Percentiles rank a stretch among this genome's conserved stretches.
Evolutionary conservation across 2,888 invertebrate genomes (phyloP).

Genomic region (Drosophila crucigera): DNA sequence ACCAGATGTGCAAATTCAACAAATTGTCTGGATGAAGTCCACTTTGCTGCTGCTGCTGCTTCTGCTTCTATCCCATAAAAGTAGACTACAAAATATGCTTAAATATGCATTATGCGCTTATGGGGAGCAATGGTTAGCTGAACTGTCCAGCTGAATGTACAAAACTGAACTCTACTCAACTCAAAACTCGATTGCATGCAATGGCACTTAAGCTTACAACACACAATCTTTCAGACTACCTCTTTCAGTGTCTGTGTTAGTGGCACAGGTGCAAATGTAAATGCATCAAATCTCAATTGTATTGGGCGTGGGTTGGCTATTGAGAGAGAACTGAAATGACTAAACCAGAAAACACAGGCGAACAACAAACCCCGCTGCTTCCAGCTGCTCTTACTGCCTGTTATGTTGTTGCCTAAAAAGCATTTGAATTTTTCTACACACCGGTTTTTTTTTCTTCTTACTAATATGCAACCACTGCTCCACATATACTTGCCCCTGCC

Average conservation of each 20-base stretch:
- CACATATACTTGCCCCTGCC: not conserved
- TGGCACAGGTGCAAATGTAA: conserved; percentile 75
- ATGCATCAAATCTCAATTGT: conserved; percentile 75
- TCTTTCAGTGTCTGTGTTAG: conserved; percentile 7
- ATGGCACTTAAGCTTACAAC: conserved; percentile 80
- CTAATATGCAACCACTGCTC: conserved; percentile 63
- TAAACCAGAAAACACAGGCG: conserved; percentile 21
- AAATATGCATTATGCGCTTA: conserved; percentile 79
- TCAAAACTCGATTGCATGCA: conserved; percentile 76
- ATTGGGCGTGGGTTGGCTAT: conserved; percentile 42
- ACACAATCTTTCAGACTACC: conserved; percentile 42
- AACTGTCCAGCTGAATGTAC: conserved; percentile 32
- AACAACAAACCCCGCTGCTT: conserved; percentile 10
- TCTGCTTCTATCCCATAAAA: conserved; percentile 60
- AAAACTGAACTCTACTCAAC: conserved; percentile 53
- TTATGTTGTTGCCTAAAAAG: conserved; percentile 41
- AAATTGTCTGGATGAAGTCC: conserved; percentile 75
- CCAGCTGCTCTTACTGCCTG: not conserved
- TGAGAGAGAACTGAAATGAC: conserved; percentile 20
- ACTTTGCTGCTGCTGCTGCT: conserved; percentile 39
- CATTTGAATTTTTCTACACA: conserved; percentile 44
- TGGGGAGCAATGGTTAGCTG: conserved; percentile 38
- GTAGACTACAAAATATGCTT: conserved; percentile 78
- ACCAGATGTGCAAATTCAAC: conserved; percentile 37
- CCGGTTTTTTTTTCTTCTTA: conserved; percentile 44